phyloP scores from a whole-genome alignment of 2,113 vertebrate genomes.

The Ceyx cyanopectus region DNA sequence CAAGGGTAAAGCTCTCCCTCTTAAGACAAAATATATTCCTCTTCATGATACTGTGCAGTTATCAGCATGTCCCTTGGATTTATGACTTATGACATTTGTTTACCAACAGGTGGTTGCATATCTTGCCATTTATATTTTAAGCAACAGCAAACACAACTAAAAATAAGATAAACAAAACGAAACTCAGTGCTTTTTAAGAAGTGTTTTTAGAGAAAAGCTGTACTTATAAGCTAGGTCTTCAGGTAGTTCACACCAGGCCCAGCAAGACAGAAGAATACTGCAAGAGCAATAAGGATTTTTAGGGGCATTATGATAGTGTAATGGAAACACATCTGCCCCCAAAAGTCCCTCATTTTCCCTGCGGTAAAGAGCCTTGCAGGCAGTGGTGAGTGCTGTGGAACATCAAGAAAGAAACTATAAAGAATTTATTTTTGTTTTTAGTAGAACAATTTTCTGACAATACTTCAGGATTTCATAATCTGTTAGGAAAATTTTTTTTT shows the following conservation, averaged over 20 bases:
- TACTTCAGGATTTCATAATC: not conserved
- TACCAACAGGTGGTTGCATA: constrained; percentile 30
- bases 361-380: constrained; percentile 78
- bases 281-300: constrained; percentile 97
- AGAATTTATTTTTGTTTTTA: constrained; percentile 36
- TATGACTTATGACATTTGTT: constrained; percentile 52
- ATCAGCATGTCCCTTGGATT: constrained; percentile 35
- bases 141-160: constrained; percentile 65
- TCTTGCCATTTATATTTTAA: constrained; percentile 57
- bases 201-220: constrained; percentile 18
- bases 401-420: constrained; percentile 67
- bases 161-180: constrained; percentile 39
- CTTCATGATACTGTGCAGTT: constrained; percentile 23
- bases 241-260: constrained; percentile 37
- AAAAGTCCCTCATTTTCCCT: constrained; percentile 97
- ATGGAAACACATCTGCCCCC: constrained; percentile 93
- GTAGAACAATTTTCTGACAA: constrained; percentile 67
- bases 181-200: not conserved
- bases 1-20: constrained; percentile 17
- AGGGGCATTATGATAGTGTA: constrained; percentile 94
- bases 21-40: not conserved
- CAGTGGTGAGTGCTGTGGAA: constrained; percentile 61
- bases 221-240: constrained; percentile 50
- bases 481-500: not conserved
- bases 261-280: constrained; percentile 82